phyloP scores from a whole-genome alignment of 2,113 vertebrate species.

The Ptychochromis oligacanthus region DNA sequence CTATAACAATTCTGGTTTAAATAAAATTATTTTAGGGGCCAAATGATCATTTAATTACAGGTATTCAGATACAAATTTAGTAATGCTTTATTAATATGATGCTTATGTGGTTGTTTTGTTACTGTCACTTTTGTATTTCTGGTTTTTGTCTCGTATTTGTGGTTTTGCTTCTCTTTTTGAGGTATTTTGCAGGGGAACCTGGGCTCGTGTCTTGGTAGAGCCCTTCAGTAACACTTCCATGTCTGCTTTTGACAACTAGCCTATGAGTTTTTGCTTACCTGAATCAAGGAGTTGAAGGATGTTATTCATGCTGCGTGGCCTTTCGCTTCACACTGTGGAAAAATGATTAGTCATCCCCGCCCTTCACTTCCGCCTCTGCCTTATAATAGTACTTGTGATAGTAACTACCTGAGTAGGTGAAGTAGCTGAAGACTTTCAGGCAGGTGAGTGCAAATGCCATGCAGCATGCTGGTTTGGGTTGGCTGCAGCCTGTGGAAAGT shows the following conservation, averaged over 20 bases:
- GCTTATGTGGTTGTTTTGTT: no score
- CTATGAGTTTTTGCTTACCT: no score
- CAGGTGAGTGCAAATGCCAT: not conserved
- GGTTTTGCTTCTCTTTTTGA: no score
- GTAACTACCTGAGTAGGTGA: not conserved
- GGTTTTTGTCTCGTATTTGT: no score
- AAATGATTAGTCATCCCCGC: constrained; percentile 24
- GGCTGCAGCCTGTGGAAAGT: not conserved
- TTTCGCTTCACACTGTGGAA: not conserved
- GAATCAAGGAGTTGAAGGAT: no score
- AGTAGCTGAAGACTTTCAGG: not conserved
- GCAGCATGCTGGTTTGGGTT: not conserved
- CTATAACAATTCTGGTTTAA: not conserved
- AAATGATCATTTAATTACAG: not conserved
- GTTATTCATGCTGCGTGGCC: no score
- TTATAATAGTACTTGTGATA: not conserved
- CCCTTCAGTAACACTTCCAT: no score
- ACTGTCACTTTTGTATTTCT: no score
- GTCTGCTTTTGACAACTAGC: no score
- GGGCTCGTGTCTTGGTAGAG: no score
- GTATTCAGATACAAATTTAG: not conserved
- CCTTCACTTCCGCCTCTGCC: constrained; percentile 5
- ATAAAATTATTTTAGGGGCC: not conserved
- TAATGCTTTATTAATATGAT: no score
- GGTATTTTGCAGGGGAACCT: no score